Evolutionary conservation across 37 sponge, comb jelly and placozoan species (phyloP), one percentile per base, ranked within the genome.

Genomic region (Spongilla lacustris): DNA sequence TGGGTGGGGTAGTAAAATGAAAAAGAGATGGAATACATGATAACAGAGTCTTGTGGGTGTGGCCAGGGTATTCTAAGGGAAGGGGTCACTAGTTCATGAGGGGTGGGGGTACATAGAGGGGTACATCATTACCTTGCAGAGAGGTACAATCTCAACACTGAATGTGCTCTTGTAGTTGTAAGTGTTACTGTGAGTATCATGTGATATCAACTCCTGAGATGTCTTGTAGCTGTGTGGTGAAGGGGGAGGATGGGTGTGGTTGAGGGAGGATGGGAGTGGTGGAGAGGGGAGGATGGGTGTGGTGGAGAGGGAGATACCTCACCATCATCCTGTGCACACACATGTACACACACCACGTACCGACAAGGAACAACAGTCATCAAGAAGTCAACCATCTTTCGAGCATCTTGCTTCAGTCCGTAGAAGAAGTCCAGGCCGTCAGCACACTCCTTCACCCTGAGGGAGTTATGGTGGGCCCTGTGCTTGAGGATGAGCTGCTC

Each of bases 111-210:
- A n/a, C n/a, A n/a, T n/a, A n/a, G n/a, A n/a, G n/a, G n/a, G n/a
- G n/a, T n/a, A n/a, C n/a, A 12, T 34, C 13, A 68, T 86, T 41
- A 92, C 88, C 85, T 91, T 98, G 29, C 92, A 95, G 35, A 97
- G 37, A 22, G 98, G 98, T 4, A 95, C 96, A 38, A 98, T 89
- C 84, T 98, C 99, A 24, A 98, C 94, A 67, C 94, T 93, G 87
- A 91, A 98, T 14, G 99, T 95, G 85, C 91, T 79, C 81, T 98
- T 98, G 92, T 98, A 98, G 67, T 97, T 91, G 94, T 87, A 98
- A 10, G 86, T 87, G 83, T 98, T 98, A 69, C 82, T 97, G 70
- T 97, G 97, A 12, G 83, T 90, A 78, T 98, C 99, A 84, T 98
- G 99, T 34, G 97, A 95, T 22, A 98, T 76, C 50, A 98, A 86